Evolutionary conservation across 2,888 invertebrate species (phyloP), one percentile per base, ranked within the genome.

Genomic region (Bembecia ichneumoniformis): DNA sequence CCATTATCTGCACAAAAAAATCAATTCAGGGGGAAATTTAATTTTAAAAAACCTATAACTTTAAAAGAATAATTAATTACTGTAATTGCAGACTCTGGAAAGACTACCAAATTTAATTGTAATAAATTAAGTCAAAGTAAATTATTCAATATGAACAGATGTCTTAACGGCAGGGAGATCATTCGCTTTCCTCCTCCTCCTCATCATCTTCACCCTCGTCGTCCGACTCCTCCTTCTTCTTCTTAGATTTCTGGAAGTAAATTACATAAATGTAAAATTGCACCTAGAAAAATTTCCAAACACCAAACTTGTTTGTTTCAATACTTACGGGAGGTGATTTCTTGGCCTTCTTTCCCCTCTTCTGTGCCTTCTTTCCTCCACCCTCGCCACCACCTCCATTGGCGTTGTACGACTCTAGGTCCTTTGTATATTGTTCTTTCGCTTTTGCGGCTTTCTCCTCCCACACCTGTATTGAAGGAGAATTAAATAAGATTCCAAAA

Each of bases 321-420:
- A 17, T 17, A 43, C 82, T 79, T 70, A 86, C 86, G 62, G 84
- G 74, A 52, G 72, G 82, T 61, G 74, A 76, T 70, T 77, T 87
- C 80, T 83, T 86, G 59, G 57, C 81, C 62, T 89, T 88, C 82
- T 88, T 89, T 66, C 88, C 89, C 70, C 89, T 84, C 74, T 90
- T 90, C 61, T 86, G 86, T 64, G 87, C 87, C 71, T 89, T 88
- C 61, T 89, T 90, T 43, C 72, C 77, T 49, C 75, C 79, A 51
- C 78, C 88, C 55, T 89, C 90, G 51, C 88, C 89, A 51, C 88
- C 89, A 53, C 92, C 93, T 40, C 94, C 94, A 55, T 91, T 91
- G 17, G 92, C 94, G 73, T 94, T 93, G 77, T 95, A 99, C 67
- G 96, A 96, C 71, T 94, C 94, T 90, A 98, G 93, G 49, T 94